Percentiles rank a stretch among this genome's conserved stretches.
Conservation (phyloP, 2,113 vertebrate species). For the Tympanuchus pallidicinctus region DNA sequence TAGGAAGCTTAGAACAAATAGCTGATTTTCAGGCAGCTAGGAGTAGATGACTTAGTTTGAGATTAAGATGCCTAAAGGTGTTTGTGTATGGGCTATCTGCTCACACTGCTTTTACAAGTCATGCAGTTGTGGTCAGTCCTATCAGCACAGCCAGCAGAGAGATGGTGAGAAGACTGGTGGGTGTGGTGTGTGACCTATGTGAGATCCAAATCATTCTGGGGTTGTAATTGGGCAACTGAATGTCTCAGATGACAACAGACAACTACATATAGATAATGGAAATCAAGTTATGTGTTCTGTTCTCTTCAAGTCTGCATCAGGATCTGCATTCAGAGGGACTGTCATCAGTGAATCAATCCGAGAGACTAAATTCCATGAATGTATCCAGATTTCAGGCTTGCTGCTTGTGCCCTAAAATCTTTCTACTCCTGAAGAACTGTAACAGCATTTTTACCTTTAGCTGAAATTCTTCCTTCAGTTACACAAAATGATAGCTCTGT, state of each 20-base stretch:
- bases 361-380: background rate
- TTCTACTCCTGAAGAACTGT: background rate
- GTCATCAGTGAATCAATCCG: background rate
- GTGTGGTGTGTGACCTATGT: background rate
- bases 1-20: background rate
- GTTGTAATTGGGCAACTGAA: background rate
- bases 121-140: background rate
- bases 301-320: background rate
- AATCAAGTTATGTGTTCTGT: background rate
- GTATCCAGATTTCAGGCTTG: background rate
- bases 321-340: rapidly evolving
- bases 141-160: background rate
- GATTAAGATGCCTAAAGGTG: background rate
- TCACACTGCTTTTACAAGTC: background rate
- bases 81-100: background rate
- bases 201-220: background rate
- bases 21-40: background rate
- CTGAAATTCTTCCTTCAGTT: background rate
- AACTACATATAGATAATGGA: background rate
- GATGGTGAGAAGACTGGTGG: background rate
- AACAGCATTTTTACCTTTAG: background rate
- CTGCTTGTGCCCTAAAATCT: background rate
- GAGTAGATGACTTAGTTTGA: background rate
- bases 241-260: background rate
- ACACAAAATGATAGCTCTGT: background rate